phyloP scores from a whole-genome alignment of 2,888 invertebrate genomes.

The Drosophila ezoana region DNA sequence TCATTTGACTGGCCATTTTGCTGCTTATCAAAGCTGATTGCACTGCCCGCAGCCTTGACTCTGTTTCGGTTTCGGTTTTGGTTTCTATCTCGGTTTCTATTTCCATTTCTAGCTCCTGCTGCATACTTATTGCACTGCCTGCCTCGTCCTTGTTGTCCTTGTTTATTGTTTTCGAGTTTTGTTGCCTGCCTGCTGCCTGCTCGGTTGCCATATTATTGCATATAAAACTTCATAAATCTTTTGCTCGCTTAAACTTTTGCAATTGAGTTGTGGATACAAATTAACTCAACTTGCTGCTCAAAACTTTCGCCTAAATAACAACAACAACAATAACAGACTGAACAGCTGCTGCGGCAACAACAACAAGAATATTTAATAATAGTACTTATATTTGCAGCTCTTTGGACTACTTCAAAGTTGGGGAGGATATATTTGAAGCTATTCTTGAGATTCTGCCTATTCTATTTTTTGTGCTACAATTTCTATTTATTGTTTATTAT shows the following conservation, averaged over 20 bases:
- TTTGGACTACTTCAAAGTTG: slow-evolving; percentile 3
- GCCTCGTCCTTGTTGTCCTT: slow-evolving; percentile 44
- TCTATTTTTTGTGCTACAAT: neutral
- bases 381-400: slow-evolving; percentile 11
- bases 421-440: neutral
- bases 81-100: neutral
- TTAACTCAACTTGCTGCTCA: slow-evolving; percentile 76
- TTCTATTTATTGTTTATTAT: neutral
- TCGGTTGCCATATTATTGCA: slow-evolving; percentile 67
- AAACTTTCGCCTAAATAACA: slow-evolving; percentile 71
- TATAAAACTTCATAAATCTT: slow-evolving; percentile 79
- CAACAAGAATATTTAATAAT: slow-evolving; percentile 39
- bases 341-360: slow-evolving; percentile 32
- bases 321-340: slow-evolving; percentile 18
- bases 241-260: slow-evolving; percentile 77
- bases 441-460: neutral
- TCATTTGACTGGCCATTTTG: slow-evolving; percentile 75
- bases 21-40: slow-evolving; percentile 79
- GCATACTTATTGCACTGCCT: slow-evolving; percentile 42
- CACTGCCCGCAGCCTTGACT: slow-evolving; percentile 61
- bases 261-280: slow-evolving; percentile 81
- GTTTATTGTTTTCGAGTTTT: slow-evolving; percentile 60
- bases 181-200: slow-evolving; percentile 8
- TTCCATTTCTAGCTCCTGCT: slow-evolving; percentile 6
- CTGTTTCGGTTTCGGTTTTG: slow-evolving; percentile 3